Conservation (phyloP, 2,113 vertebrate species). For the Hemicordylus capensis region DNA sequence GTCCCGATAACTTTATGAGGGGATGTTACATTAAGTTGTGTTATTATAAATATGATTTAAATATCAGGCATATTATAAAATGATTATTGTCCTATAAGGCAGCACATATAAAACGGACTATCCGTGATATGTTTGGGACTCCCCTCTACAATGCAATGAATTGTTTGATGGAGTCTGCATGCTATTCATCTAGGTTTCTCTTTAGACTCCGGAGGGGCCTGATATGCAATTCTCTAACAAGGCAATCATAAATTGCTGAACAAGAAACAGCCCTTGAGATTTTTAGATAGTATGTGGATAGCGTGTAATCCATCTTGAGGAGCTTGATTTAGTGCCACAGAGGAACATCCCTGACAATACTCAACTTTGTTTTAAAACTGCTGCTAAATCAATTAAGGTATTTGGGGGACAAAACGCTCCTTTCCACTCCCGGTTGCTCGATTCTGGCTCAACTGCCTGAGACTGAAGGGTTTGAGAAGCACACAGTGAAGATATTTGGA, state of each 20-base stretch:
- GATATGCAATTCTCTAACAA: slow-evolving; percentile 75
- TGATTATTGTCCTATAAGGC: slow-evolving; percentile 85
- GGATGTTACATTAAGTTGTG: slow-evolving; percentile 80
- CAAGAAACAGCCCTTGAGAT: slow-evolving; percentile 79
- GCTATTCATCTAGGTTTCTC: slow-evolving; percentile 77
- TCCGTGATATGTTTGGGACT: slow-evolving; percentile 70
- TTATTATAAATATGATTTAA: slow-evolving; percentile 88
- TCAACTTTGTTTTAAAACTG: slow-evolving; percentile 77
- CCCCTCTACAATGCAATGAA: slow-evolving; percentile 77
- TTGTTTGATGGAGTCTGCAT: slow-evolving; percentile 72
- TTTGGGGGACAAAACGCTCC: slow-evolving; percentile 50
- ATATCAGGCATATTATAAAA: slow-evolving; percentile 79
- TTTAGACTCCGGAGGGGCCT: slow-evolving; percentile 70
- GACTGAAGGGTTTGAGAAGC: slow-evolving; percentile 46
- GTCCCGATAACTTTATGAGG: slow-evolving; percentile 80
- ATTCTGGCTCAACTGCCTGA: slow-evolving; percentile 21
- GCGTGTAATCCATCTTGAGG: slow-evolving; percentile 72
- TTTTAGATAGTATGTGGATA: slow-evolving; percentile 74
- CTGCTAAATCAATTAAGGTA: slow-evolving; percentile 79
- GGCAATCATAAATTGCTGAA: slow-evolving; percentile 75
- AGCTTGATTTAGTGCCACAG: slow-evolving; percentile 75
- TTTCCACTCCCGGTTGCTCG: slow-evolving; percentile 27
- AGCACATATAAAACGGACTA: slow-evolving; percentile 73
- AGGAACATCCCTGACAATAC: slow-evolving; percentile 71
- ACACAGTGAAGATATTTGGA: slow-evolving; percentile 27